phyloP scores from a whole-genome alignment of 2,888 invertebrate species.

The Magallana nippona region DNA sequence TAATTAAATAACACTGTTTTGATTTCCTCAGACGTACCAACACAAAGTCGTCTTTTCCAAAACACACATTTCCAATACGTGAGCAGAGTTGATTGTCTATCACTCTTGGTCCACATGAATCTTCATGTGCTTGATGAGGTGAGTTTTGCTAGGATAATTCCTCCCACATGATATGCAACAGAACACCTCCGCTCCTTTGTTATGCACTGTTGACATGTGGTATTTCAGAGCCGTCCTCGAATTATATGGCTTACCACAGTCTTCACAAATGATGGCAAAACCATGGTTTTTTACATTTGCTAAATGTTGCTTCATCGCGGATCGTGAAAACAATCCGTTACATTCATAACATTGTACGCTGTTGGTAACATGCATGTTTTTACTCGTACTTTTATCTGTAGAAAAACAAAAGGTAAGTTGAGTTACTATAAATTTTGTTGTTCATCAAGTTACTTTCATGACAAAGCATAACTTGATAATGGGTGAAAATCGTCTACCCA shows the following conservation, averaged over 20 bases:
- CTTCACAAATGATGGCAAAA: constrained; percentile 9
- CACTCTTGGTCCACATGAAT: not conserved
- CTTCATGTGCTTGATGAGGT: constrained; percentile 29
- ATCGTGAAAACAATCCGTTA: not conserved
- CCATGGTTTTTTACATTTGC: constrained; percentile 15
- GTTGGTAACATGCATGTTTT: not conserved
- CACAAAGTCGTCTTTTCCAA: no score
- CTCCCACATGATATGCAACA: constrained; percentile 32
- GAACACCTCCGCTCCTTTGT: not conserved
- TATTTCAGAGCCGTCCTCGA: constrained; percentile 37
- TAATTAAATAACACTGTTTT: no score
- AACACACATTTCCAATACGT: no score
- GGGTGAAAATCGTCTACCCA: no score
- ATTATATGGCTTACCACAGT: constrained; percentile 39
- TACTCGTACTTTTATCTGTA: not conserved
- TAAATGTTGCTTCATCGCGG: not conserved
- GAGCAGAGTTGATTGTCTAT: no score
- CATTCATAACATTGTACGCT: not conserved
- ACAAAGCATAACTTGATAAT: not conserved
- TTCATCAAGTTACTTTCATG: not conserved
- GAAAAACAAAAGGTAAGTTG: not conserved
- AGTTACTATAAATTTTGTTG: no score
- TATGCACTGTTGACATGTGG: constrained; percentile 36
- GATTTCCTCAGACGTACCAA: no score
- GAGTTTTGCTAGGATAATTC: constrained; percentile 32